A percentile compares a stretch with the other conserved stretches of the same genome.
These are phyloP conservation scores for Ctenicera cuprea DNA, from an alignment of 2,888 invertebrate species.

Conservation along the genomic window DNA sequence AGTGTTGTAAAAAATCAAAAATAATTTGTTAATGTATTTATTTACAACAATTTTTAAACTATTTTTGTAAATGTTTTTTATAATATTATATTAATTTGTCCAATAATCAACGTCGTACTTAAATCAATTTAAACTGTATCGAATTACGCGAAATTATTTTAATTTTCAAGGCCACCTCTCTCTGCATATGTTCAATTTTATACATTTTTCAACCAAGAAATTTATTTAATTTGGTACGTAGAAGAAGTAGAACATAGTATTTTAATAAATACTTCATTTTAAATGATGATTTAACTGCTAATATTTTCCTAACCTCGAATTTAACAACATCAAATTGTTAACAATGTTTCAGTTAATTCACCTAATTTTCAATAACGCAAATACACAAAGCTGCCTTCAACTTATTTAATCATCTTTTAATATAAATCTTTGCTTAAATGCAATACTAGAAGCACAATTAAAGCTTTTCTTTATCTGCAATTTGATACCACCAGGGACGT, in stretches of 20 bases:
- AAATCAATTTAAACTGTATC: background rate
- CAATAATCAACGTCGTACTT: too few relatives aligned
- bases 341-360: background rate
- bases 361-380: background rate
- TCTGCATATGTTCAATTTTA: constrained; percentile 1
- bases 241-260: background rate
- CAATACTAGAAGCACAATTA: background rate
- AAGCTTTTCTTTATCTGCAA: background rate
- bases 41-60: background rate
- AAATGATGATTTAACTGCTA: background rate
- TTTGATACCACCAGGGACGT: background rate
- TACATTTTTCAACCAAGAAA: background rate
- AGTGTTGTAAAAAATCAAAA: background rate
- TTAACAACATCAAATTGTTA: constrained; percentile 4
- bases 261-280: background rate
- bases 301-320: background rate
- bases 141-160: background rate
- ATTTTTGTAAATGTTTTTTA: background rate
- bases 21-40: background rate
- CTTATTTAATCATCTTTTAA: background rate
- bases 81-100: background rate
- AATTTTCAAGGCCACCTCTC: constrained; percentile 1
- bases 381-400: background rate
- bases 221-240: constrained; percentile 5
- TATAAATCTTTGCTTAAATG: background rate